Conservation (phyloP, 2,888 invertebrate species). For the Drosophila mulleri region DNA sequence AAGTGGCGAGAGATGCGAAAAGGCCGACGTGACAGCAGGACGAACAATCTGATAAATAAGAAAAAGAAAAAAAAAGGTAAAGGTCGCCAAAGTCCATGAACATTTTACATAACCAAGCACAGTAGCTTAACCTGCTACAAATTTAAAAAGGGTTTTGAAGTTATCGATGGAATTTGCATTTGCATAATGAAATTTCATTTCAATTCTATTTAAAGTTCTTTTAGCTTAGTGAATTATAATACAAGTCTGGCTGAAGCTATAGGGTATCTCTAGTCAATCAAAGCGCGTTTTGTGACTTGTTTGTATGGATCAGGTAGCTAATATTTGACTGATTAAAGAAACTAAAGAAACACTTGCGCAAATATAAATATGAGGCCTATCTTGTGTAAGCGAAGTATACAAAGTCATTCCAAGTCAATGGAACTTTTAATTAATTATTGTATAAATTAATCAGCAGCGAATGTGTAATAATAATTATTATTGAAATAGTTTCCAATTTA, state of each 20-base stretch:
- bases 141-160: background rate
- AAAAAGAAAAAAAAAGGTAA: background rate
- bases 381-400: background rate
- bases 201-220: background rate
- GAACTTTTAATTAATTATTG: background rate
- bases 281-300: background rate
- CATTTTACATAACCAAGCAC: background rate
- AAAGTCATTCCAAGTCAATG: background rate
- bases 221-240: background rate
- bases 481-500: too few relatives aligned
- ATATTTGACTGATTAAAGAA: background rate
- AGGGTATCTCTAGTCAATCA: background rate
- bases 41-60: constrained; percentile 12
- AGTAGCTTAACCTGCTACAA: background rate
- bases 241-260: background rate
- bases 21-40: background rate
- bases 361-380: background rate
- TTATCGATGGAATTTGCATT: background rate
- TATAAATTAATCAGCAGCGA: background rate
- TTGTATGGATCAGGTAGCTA: background rate
- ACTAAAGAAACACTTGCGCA: background rate
- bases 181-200: background rate
- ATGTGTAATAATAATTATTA: too few relatives aligned
- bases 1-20: constrained; percentile 30
- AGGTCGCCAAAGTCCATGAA: constrained; percentile 13